Base-by-base conservation (phyloP, 2,113 vertebrate genomes). In the Lepus americanus region DNA sequence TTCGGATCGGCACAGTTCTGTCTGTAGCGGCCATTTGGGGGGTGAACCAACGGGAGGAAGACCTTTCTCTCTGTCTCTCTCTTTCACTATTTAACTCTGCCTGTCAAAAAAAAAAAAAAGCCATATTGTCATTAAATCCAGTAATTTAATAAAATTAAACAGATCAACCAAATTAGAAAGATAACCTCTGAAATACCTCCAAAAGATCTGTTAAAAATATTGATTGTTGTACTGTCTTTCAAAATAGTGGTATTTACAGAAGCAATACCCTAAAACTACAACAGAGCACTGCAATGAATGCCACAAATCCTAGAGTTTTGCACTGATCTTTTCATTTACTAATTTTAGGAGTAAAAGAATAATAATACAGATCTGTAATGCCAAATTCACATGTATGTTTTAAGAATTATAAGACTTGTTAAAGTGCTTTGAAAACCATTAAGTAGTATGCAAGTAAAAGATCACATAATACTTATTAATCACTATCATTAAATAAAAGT, bases 61-160 rank as follows among this genome's bases (percentile, higher is more conserved):
- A 44, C 44, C 44, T 44, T 44, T 44, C 44, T 44, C 44, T 6
- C 44, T 44, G 44, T 44, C 44, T 44, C 44, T 44, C 44, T 6
- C 39, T 44, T 7, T 44, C 44, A 44, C 44, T 44, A 7, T 44
- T 7, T 44, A 44, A 44, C 44, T 44, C 44, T 44, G 44, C 44
- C 44, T 44, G 44, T 44, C 39, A 6, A 44, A 44, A 44, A 7
- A 44, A 44, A 7, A 44, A 44, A 44, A 44, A 44, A 44, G 44
- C 44, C 44, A 44, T 44, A 44, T 44, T 51, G 10, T 11, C 82
- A 76, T 90, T 96, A 73, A 82, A 89, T 9, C 63, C 44, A 78
- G 17, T 67, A 66, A 10, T 67, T 82, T 94, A 78, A 92, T 66
- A 82, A 73, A 94, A 86, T n/a, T 89, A 96, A 87, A 72, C n/a